Base-by-base conservation (phyloP, 2,113 vertebrate species). In the Dasyornis broadbenti region DNA sequence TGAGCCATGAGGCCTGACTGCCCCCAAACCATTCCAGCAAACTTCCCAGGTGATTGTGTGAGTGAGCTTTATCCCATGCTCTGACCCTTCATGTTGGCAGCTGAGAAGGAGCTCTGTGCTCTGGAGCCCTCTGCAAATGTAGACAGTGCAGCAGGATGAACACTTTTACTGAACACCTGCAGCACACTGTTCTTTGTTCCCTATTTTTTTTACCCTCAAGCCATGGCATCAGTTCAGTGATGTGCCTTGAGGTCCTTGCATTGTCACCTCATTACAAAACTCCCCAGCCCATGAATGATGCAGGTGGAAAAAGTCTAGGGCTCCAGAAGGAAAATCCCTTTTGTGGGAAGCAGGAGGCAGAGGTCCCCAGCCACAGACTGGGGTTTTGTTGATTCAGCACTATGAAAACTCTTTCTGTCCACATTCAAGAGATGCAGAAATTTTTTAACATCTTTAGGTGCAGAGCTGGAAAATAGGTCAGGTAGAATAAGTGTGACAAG, bases 401-500 rank as follows among this genome's bases (percentile, higher is more conserved):
- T 86, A 66, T 1, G 7, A 81, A 85, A 96, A 82, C 16, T 63
- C 68, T 63, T 80, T 92, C 72, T 89, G 57, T 78, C 53, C 49
- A 94, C 7, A 2, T 91, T 93, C 78, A 75, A 56, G 76, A 61
- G 50, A 69, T n/a, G 71, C 42, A 63, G 82, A 77, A 21, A 5
- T 79, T 68, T 87, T 83, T 75, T 15, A 89, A 54, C 80, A 69
- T 94, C 73, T 89, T 86, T 73, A 87, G 71, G 66, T 92, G 79
- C 5, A 1, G 68, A 88, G 44, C 63, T 53, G 42, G 68, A 92
- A 97, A 97, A 75, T 96, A 95, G 95, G 95, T 97, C 96, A 97
- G 94, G 91, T 80, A 91, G 92, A 94, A 96, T 90, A 92, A 97
- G 80, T 89, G 60, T 94, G 96, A 96, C 94, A 90, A 96, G 97